Base-by-base conservation (phyloP, 2,888 invertebrate species). In the Mimas tiliae region DNA sequence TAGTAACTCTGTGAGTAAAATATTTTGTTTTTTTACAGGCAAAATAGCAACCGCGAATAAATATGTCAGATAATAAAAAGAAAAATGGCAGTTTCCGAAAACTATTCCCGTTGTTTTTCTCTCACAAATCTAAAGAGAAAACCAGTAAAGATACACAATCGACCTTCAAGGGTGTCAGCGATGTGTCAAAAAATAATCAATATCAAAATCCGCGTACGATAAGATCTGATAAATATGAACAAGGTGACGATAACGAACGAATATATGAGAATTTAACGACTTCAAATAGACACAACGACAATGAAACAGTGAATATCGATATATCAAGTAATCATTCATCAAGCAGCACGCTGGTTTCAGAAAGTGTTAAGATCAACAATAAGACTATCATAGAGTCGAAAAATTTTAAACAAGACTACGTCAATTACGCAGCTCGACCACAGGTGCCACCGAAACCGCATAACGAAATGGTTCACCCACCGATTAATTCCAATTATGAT, bases 201-300 rank as follows among this genome's bases (percentile, higher is more conserved):
- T 91, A 92, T 79, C 86, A 89, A 69, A 87, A 82, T 74, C 89
- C 89, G 66, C 85, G 84, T 69, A 67, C 75, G 74, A 80, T 83
- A 72, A 86, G 75, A 75, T 75, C 77, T 62, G 85, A 84, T 73
- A 83, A 79, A 68, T 73, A 73, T 67, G 72, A 66, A 62, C 70
- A 80, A 73, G 70, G 69, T n/a, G 74, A 72, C 67, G 82, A 81
- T 76, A 81, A 76, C 69, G 89, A 90, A 73, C 80, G 87, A 71
- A 88, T 91, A 74, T 93, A 93, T 73, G 93, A 93, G 85, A 93
- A 93, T 73, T 81, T 93, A 72, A 77, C 86, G 58, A 71, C 78
- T 58, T 67, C 74, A 38, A 77, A 75, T 69, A 72, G 69, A 63
- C 79, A 78, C 33, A 76, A 69, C 65, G 78, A 83, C 75, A 80